Conservation (phyloP, 53 echinoderm and acorn worm species). For the Temnopleurus reevesii region DNA sequence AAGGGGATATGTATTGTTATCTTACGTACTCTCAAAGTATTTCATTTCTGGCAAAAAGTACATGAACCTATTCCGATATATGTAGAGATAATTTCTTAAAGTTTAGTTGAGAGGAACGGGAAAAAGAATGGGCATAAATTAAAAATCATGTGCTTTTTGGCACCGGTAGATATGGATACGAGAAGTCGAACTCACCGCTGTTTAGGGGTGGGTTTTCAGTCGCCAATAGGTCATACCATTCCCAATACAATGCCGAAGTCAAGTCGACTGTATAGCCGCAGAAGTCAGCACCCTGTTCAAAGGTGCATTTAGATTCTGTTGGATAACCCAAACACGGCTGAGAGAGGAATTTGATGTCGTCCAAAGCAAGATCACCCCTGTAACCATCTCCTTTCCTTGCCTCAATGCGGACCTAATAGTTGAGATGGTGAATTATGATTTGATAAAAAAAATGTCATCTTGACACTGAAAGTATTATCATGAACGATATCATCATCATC, state of each 20-base stretch:
- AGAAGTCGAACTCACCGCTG: neutral
- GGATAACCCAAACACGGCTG: conserved; percentile 80
- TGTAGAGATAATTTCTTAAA: too few species aligned
- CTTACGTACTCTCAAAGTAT: too few species aligned
- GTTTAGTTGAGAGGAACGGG: too few species aligned
- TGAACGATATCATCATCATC: too few species aligned
- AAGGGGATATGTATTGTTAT: too few species aligned
- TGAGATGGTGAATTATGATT: too few species aligned
- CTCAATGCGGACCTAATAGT: conserved; percentile 68
- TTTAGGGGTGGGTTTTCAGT: conserved; percentile 12
- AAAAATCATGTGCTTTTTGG: too few species aligned
- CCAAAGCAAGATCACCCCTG: conserved; percentile 76
- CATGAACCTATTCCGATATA: too few species aligned
- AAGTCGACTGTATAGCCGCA: conserved; percentile 23
- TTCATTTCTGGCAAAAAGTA: too few species aligned
- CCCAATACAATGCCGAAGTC: neutral
- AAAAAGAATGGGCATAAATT: too few species aligned
- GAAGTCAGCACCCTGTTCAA: conserved; percentile 63
- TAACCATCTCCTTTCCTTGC: conserved; percentile 60
- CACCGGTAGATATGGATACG: too few species aligned
- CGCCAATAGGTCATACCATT: conserved; percentile 29
- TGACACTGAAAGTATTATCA: too few species aligned
- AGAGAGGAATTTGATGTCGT: conserved; percentile 72
- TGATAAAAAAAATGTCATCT: neutral
- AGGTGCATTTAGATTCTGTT: conserved; percentile 57